A percentile compares a stretch with the other conserved stretches of the same genome.
Evolutionary conservation across 2,113 vertebrate species (phyloP).

Genomic region (Choloepus hoffmanni): DNA sequence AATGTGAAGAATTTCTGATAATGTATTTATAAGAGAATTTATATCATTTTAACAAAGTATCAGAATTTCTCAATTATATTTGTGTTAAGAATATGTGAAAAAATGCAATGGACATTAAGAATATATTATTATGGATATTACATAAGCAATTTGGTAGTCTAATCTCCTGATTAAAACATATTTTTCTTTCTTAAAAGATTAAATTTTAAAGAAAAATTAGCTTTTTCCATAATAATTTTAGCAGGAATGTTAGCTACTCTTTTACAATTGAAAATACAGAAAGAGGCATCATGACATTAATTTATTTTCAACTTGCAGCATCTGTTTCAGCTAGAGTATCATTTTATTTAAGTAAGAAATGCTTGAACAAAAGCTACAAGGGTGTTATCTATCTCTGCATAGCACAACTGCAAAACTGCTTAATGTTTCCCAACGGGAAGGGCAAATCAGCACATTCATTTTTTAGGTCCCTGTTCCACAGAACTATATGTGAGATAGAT

Average conservation of each 20-base stretch:
- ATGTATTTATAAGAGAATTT: neutral
- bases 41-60: neutral
- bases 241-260: neutral
- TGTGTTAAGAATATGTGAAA: neutral
- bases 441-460: neutral
- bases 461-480: neutral
- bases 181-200: neutral
- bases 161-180: neutral
- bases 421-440: neutral
- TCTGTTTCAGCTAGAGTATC: neutral
- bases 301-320: constrained; percentile 14
- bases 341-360: constrained; percentile 30
- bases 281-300: neutral
- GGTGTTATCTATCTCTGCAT: neutral
- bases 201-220: neutral
- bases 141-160: neutral
- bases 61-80: neutral
- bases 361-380: neutral
- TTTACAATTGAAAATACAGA: neutral
- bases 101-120: neutral
- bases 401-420: neutral
- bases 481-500: neutral
- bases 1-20: neutral
- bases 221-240: neutral
- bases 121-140: neutral